A percentile compares a stretch with the other conserved stretches of the same genome.
Evolutionary conservation across 2,113 vertebrate genomes (phyloP).

Genomic region (Psilopsiagon aymara): DNA sequence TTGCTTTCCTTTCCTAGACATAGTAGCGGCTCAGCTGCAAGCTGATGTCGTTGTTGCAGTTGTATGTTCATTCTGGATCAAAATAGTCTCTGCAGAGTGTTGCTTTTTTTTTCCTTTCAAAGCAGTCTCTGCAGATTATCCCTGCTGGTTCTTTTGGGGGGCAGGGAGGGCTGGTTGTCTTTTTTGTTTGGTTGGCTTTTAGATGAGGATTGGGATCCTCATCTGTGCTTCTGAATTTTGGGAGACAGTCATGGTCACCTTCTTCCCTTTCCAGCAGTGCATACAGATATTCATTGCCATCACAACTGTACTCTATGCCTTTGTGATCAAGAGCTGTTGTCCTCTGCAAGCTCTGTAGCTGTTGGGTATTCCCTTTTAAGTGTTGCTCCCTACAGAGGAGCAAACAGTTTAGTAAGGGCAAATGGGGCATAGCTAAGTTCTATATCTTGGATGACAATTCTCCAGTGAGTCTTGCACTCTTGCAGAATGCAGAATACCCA

Average conservation of each 20-base stretch:
- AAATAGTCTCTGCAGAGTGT: neutral
- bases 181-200: neutral
- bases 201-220: neutral
- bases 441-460: neutral
- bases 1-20: neutral
- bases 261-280: neutral
- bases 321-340: neutral
- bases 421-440: neutral
- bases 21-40: neutral
- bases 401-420: neutral
- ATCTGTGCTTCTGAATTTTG: neutral
- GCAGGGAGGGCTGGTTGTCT: neutral
- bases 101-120: neutral
- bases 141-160: neutral
- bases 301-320: neutral
- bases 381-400: neutral
- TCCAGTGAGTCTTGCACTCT: neutral
- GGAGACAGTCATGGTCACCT: neutral
- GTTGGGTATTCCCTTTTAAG: neutral
- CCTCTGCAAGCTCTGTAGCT: neutral
- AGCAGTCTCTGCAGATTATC: neutral
- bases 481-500: neutral
- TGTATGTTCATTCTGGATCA: neutral
- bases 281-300: neutral
- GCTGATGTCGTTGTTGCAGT: neutral